Conservation (phyloP, 2,888 invertebrate species). For the Sipunculus nudus region DNA sequence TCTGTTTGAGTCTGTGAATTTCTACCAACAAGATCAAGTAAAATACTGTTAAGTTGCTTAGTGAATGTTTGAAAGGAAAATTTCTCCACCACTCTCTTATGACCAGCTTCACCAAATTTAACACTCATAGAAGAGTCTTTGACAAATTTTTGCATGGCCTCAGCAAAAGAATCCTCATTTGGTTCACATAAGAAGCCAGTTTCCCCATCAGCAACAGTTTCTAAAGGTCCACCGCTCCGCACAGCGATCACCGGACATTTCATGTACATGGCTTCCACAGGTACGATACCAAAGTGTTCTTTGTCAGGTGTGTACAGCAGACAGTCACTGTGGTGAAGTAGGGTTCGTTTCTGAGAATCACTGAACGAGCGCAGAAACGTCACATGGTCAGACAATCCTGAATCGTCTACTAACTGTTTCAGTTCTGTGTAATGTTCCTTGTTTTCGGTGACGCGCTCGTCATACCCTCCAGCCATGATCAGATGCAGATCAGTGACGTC, state of each 20-base stretch:
- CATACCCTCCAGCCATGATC: constrained; percentile 96
- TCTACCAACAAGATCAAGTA: too few species aligned
- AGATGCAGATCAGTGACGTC: constrained; percentile 73
- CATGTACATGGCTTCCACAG: constrained; percentile 97
- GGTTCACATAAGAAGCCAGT: constrained; percentile 69
- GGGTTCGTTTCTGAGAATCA: constrained; percentile 82
- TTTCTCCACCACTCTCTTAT: constrained; percentile 76
- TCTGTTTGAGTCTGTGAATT: too few species aligned
- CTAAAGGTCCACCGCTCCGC: constrained; percentile 93
- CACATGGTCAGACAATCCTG: constrained; percentile 73
- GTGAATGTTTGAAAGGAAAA: constrained; percentile 86
- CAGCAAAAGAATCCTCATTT: constrained; percentile 77
- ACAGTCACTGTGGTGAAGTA: constrained; percentile 81
- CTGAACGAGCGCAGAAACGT: constrained; percentile 87
- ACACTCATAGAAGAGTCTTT: constrained; percentile 72
- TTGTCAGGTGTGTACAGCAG: constrained; percentile 94
- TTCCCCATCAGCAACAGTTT: constrained; percentile 76
- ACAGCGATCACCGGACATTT: constrained; percentile 93
- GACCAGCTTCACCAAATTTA: constrained; percentile 80
- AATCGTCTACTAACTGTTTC: constrained; percentile 72
- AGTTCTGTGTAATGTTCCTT: constrained; percentile 85
- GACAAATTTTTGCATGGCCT: constrained; percentile 78
- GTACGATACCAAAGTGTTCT: constrained; percentile 99
- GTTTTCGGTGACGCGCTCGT: constrained; percentile 87
- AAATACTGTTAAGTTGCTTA: constrained; percentile 53